These are phyloP conservation scores for Cyphotilapia sp. DNA, from an alignment of 2,113 vertebrate genomes.

Conservation along the genomic window DNA sequence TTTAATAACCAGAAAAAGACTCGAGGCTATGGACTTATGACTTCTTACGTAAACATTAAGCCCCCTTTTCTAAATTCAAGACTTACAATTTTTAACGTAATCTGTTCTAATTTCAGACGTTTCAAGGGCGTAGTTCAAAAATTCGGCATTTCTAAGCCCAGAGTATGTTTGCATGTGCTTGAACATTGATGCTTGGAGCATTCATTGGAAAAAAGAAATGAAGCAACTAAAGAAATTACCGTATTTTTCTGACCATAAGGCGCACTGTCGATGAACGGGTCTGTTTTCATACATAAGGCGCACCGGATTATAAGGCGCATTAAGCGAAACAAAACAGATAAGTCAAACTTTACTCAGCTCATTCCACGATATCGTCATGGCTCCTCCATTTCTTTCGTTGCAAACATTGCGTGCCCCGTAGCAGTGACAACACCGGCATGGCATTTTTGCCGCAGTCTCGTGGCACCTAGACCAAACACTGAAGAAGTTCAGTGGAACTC, in stretches of 20 bases:
- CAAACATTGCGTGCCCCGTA: not conserved
- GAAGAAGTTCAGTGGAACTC: not conserved
- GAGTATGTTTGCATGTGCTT: not conserved
- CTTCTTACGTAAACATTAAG: not conserved
- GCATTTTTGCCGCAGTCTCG: too few relatives aligned
- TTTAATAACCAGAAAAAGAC: not conserved
- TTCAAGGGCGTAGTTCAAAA: not conserved
- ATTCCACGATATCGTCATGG: not conserved
- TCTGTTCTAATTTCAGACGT: not conserved
- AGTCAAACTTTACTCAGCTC: not conserved
- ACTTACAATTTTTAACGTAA: not conserved
- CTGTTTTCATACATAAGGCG: not conserved
- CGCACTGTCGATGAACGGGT: fast-evolving
- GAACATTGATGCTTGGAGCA: not conserved
- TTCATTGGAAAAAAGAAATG: not conserved
- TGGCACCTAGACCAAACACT: not conserved
- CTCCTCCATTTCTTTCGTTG: not conserved
- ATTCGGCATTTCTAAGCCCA: not conserved
- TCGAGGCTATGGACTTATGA: not conserved
- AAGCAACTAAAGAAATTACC: not conserved
- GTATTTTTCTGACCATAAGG: not conserved
- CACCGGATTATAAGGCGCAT: not conserved
- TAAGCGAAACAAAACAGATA: not conserved
- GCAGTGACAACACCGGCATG: not conserved
- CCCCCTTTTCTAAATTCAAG: not conserved